Percentiles rank a stretch among this genome's conserved stretches.
These are phyloP conservation scores for Labroides dimidiatus DNA, from an alignment of 2,797 vertebrate genomes.

Conservation along the genomic window DNA sequence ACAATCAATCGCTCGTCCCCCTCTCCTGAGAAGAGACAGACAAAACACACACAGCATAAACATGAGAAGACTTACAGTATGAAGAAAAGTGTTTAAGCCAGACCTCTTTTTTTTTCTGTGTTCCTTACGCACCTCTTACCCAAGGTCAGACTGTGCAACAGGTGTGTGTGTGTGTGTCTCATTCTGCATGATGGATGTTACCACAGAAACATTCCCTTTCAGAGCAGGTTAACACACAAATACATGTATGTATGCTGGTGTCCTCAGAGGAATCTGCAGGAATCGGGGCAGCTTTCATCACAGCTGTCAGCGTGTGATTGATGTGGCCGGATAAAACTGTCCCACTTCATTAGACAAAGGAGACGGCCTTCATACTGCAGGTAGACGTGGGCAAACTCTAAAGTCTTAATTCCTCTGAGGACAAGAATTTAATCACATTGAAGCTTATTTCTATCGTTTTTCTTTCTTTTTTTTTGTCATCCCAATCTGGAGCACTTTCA, in stretches of 20 bases:
- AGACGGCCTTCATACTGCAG: conserved; percentile 6
- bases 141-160: conserved; percentile 28
- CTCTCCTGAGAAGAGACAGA: conserved; percentile 51
- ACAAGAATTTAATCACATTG: background rate
- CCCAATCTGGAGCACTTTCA: background rate
- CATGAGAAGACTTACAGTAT: conserved; percentile 14
- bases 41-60: conserved; percentile 33
- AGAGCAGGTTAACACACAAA: conserved; percentile 23
- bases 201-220: conserved; percentile 32
- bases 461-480: background rate
- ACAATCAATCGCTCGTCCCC: conserved; percentile 37
- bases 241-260: conserved; percentile 48
- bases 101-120: conserved; percentile 7
- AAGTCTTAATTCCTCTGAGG: background rate
- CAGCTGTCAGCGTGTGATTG: conserved; percentile 40
- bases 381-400: conserved; percentile 1
- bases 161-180: conserved; percentile 36
- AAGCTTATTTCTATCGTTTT: too few species aligned
- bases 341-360: conserved; percentile 39
- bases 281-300: conserved; percentile 44
- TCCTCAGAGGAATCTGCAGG: conserved; percentile 46
- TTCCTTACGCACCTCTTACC: background rate
- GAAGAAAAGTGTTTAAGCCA: conserved; percentile 5
- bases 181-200: conserved; percentile 40
- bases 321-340: conserved; percentile 36